Evolutionary conservation across 2,888 invertebrate species (phyloP).

Genomic region (Eilema caniola): DNA sequence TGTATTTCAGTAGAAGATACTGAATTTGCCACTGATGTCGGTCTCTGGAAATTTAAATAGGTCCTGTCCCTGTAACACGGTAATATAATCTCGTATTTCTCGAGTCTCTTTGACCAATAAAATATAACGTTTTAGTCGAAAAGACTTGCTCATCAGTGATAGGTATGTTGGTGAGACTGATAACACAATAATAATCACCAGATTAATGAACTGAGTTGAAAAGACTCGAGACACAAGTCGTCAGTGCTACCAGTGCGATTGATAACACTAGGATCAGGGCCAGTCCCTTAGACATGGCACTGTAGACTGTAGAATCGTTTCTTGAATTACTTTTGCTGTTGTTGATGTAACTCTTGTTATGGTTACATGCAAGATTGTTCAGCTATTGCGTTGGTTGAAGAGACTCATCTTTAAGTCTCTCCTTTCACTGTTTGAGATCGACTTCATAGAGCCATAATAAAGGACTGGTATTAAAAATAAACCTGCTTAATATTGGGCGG

Average conservation of each 20-base stretch:
- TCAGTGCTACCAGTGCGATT: neutral
- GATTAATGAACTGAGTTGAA: neutral
- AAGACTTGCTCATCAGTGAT: neutral
- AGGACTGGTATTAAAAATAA: neutral
- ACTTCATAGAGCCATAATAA: neutral
- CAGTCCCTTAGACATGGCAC: neutral
- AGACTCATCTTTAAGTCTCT: too few relatives aligned
- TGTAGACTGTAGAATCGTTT: neutral
- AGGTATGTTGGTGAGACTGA: constrained; percentile 6
- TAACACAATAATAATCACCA: too few relatives aligned
- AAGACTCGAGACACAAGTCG: neutral
- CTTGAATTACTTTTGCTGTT: neutral
- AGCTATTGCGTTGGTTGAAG: neutral
- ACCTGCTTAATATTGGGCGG: neutral
- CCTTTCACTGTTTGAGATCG: too few relatives aligned
- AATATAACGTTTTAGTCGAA: too few relatives aligned
- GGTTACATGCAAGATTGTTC: neutral
- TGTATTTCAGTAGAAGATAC: constrained; percentile 44
- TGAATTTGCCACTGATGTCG: constrained; percentile 36
- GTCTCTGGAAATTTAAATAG: constrained; percentile 22
- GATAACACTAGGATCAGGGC: neutral
- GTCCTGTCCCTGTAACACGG: neutral
- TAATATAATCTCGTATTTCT: too few relatives aligned
- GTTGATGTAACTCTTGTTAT: neutral
- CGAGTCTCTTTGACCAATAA: too few relatives aligned